Conservation (phyloP, 2,888 invertebrate species). For the Elegia similella region DNA sequence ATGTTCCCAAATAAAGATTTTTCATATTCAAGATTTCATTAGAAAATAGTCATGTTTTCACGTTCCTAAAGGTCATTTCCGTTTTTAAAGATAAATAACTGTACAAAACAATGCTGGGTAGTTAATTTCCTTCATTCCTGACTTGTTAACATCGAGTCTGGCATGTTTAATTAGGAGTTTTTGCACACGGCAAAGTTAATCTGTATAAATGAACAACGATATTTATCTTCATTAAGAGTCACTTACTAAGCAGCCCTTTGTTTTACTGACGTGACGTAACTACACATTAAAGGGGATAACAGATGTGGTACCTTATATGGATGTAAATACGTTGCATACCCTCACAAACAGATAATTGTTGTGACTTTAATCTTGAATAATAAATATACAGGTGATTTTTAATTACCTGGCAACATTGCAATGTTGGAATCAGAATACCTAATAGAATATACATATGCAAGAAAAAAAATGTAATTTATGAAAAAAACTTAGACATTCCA, state of each 20-base stretch:
- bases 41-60: neutral
- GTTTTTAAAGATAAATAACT: neutral
- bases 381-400: no score
- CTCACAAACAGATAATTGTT: no score
- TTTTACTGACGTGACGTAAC: slow-evolving; percentile 69
- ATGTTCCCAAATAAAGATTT: no score
- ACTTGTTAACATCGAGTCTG: slow-evolving; percentile 43
- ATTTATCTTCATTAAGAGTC: slow-evolving; percentile 80
- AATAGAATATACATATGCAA: no score
- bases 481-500: no score
- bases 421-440: no score
- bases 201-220: slow-evolving; percentile 72
- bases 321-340: no score
- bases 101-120: slow-evolving; percentile 15
- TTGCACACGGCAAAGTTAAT: slow-evolving; percentile 68
- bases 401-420: no score
- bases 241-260: slow-evolving; percentile 76
- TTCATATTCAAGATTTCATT: neutral
- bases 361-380: no score
- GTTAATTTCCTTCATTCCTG: slow-evolving; percentile 23
- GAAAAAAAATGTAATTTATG: no score
- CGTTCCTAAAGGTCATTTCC: neutral
- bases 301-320: neutral
- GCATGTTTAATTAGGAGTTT: slow-evolving; percentile 58
- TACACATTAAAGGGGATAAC: slow-evolving; percentile 27